Percentiles rank a stretch among this genome's conserved stretches.
Conservation (phyloP, 2,797 vertebrate genomes). For the Chelmon rostratus region DNA sequence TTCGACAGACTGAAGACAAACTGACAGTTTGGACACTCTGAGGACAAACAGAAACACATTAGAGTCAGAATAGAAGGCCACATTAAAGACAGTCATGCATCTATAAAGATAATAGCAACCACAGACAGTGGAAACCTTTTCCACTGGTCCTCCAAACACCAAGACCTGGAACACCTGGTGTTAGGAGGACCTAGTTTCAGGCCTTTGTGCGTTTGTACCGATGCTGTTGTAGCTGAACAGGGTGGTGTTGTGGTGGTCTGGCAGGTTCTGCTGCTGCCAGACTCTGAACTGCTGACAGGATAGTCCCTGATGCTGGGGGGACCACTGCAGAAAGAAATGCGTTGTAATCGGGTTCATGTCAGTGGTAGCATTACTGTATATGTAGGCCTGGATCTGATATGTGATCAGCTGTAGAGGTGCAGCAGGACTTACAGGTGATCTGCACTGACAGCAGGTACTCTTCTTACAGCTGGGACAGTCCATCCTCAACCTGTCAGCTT, state of each 20-base stretch:
- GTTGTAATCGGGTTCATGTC: background rate
- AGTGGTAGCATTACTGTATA: background rate
- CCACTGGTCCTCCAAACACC: background rate
- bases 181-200: too few relatives aligned
- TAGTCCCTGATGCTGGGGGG: slow-evolving; percentile 78
- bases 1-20: slow-evolving; percentile 82
- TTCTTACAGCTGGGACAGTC: slow-evolving; percentile 87
- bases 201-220: slow-evolving; percentile 59
- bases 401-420: background rate
- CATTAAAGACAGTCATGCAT: background rate
- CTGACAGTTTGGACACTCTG: slow-evolving; percentile 85
- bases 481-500: slow-evolving; percentile 82
- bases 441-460: slow-evolving; percentile 86
- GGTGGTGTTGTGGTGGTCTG: slow-evolving; percentile 53
- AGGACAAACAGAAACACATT: slow-evolving; percentile 8
- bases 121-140: background rate
- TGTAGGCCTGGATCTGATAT: too few relatives aligned
- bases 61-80: background rate
- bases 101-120: background rate
- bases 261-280: slow-evolving; percentile 79
- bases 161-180: too few relatives aligned
- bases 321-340: slow-evolving; percentile 66
- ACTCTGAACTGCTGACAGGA: slow-evolving; percentile 82
- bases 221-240: slow-evolving; percentile 77
- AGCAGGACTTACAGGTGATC: slow-evolving; percentile 85